Conservation (phyloP, 2,113 vertebrate genomes). For the Catharus bicknelli region DNA sequence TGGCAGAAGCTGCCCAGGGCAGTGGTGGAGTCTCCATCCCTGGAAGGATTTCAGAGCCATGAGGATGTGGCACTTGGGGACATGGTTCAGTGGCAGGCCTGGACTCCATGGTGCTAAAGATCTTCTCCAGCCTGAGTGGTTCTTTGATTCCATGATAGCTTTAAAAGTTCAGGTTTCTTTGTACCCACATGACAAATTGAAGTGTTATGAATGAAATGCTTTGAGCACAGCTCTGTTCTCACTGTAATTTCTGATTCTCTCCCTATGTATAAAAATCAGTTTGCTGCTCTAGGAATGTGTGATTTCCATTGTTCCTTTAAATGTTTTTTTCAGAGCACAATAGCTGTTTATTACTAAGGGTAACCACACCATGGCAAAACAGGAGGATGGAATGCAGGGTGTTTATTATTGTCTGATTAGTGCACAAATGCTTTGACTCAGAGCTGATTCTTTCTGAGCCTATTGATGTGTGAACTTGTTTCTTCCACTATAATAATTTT, state of each 20-base stretch:
- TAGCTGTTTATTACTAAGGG: not conserved
- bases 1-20: not conserved
- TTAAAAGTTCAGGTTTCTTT: not conserved
- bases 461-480: not conserved
- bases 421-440: not conserved
- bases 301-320: not conserved
- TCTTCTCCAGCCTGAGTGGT: not conserved
- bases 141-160: not conserved
- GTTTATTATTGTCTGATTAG: not conserved
- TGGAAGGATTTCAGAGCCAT: fast-evolving
- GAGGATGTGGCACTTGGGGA: not conserved
- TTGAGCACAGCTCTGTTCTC: not conserved
- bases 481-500: not conserved
- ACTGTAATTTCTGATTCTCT: not conserved
- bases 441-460: not conserved
- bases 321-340: not conserved
- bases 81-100: not conserved
- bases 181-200: not conserved
- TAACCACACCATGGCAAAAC: not conserved
- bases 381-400: not conserved
- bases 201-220: not conserved
- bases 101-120: not conserved
- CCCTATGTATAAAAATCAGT: fast-evolving
- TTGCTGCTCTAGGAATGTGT: not conserved
- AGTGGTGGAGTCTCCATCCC: not conserved